Evolutionary conservation across 2,888 invertebrate species (phyloP).

Genomic region (Tribolium freemani): DNA sequence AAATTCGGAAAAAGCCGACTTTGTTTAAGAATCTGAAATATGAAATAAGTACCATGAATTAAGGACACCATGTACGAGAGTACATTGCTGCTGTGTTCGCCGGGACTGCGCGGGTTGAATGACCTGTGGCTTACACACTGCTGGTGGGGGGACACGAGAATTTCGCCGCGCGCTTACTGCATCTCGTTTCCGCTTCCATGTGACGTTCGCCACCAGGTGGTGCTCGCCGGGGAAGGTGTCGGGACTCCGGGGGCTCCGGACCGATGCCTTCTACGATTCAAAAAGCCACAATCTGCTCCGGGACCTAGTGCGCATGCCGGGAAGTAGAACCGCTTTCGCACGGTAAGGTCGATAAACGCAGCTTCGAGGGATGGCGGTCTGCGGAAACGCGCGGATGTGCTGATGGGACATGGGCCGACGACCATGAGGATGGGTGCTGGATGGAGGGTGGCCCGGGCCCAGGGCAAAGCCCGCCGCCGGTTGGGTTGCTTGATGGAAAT

Average conservation of each 20-base stretch:
- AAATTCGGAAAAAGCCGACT: neutral
- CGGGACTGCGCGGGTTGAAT: conserved; percentile 68
- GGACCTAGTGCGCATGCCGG: conserved; percentile 61
- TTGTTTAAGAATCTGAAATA: conserved; percentile 51
- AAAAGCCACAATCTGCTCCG: neutral
- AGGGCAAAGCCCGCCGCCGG: too few relatives aligned
- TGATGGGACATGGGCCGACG: too few relatives aligned
- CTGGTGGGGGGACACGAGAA: conserved; percentile 60
- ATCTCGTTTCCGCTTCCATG: conserved; percentile 67
- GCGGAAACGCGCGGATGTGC: conserved; percentile 32
- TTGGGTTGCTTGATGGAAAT: neutral
- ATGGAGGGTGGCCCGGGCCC: too few relatives aligned
- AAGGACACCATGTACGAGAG: conserved; percentile 62
- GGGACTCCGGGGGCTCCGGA: neutral
- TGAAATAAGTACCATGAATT: conserved; percentile 64
- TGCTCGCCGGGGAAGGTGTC: neutral
- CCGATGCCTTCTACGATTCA: neutral
- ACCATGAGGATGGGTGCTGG: too few relatives aligned
- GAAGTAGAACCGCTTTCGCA: conserved; percentile 59
- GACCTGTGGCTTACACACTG: conserved; percentile 66
- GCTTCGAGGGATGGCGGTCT: conserved; percentile 42
- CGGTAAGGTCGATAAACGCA: conserved; percentile 46
- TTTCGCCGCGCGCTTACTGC: conserved; percentile 66
- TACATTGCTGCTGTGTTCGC: conserved; percentile 64
- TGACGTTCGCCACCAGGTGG: conserved; percentile 36